Percentiles rank a stretch among this genome's conserved stretches.
Evolutionary conservation across 2,888 invertebrate genomes (phyloP).

Genomic region (Abrostola tripartita): DNA sequence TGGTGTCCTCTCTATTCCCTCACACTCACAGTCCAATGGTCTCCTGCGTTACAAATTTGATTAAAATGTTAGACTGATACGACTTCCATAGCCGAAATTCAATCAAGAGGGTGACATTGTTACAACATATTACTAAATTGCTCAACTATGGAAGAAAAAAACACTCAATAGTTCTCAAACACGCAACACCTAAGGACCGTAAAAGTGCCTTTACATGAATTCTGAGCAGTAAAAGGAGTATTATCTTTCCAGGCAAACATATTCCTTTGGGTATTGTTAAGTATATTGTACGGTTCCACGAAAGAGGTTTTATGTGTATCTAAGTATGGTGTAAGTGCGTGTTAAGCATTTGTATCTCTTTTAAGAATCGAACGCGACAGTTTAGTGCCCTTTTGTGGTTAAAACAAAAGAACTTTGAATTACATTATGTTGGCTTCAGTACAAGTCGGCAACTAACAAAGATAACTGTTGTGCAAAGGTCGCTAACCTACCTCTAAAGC

Average conservation of each 20-base stretch:
- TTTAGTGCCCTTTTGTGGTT: background rate
- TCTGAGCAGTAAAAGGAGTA: background rate
- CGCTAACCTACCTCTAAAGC: too few relatives aligned
- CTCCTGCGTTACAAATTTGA: too few relatives aligned
- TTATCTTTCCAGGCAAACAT: background rate
- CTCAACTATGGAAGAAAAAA: background rate
- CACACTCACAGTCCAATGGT: too few relatives aligned
- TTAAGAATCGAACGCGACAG: constrained; percentile 1
- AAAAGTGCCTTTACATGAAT: background rate
- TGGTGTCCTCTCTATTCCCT: too few relatives aligned
- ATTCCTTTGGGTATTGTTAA: background rate
- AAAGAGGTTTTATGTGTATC: background rate
- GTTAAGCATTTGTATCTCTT: constrained; percentile 2
- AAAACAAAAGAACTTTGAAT: background rate
- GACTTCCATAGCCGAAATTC: too few relatives aligned
- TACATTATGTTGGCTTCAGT: too few relatives aligned
- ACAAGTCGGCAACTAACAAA: too few relatives aligned
- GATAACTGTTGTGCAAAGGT: too few relatives aligned
- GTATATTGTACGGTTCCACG: background rate
- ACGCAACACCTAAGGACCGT: background rate
- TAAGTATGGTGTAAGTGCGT: background rate
- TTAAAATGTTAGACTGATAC: too few relatives aligned
- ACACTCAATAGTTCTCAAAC: background rate
- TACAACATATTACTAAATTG: too few relatives aligned
- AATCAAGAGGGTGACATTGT: too few relatives aligned